Percentiles rank a stretch among this genome's conserved stretches.
phyloP scores from a whole-genome alignment of 2,888 invertebrate genomes.

The Caradrina clavipalpis region DNA sequence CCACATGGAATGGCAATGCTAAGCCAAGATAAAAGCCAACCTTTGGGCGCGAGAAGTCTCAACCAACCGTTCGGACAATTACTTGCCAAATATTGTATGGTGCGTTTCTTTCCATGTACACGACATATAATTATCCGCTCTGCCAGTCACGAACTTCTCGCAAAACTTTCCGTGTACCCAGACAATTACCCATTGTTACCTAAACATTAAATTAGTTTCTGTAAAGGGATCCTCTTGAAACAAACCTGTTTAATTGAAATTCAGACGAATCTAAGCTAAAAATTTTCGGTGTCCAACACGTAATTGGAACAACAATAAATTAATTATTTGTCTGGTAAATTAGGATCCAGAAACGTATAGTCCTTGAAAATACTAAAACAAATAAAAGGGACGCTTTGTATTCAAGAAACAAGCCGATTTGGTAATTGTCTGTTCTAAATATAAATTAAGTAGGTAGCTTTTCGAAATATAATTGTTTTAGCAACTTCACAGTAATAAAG shows the following conservation, averaged over 20 bases:
- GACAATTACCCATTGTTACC: slow-evolving; percentile 26
- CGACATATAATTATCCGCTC: slow-evolving; percentile 22
- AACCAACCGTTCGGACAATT: too few species aligned
- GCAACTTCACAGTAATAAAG: neutral
- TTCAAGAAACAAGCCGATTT: slow-evolving; percentile 11
- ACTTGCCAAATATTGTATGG: too few species aligned
- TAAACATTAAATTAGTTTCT: slow-evolving; percentile 45
- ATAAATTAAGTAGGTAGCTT: neutral
- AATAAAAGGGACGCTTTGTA: slow-evolving; percentile 5
- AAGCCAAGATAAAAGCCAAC: too few species aligned
- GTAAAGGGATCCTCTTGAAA: slow-evolving; percentile 37
- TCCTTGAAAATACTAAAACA: slow-evolving; percentile 17
- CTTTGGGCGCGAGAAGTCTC: too few species aligned
- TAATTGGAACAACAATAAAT: slow-evolving; percentile 45
- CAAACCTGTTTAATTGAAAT: slow-evolving; percentile 52
- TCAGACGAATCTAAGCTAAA: slow-evolving; percentile 44
- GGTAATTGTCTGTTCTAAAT: slow-evolving; percentile 9
- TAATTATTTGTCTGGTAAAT: slow-evolving; percentile 37
- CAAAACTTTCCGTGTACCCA: slow-evolving; percentile 4
- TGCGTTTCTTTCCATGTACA: neutral
- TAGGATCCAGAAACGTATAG: slow-evolving; percentile 15
- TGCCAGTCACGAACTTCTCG: neutral
- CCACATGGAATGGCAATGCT: too few species aligned
- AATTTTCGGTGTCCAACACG: slow-evolving; percentile 13
- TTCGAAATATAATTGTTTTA: neutral